Conservation (phyloP, 2,888 invertebrate species). For the Pseudococcus jackbeardsleyi region DNA sequence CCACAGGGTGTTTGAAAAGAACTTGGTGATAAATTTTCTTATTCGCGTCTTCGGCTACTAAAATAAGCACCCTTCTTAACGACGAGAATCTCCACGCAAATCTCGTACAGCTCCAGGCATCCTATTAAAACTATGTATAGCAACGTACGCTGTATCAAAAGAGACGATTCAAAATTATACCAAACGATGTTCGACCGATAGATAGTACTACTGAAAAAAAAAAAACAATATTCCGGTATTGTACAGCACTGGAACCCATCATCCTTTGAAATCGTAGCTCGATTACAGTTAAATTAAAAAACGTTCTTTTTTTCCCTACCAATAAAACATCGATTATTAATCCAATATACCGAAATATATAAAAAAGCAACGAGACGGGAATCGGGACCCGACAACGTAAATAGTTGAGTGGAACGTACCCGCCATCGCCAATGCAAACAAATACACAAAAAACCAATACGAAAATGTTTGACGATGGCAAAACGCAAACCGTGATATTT, state of each 20-base stretch:
- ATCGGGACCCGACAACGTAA: not conserved
- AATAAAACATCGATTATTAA: conserved; percentile 46
- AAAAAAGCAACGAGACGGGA: not conserved
- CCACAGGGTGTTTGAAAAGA: conserved; percentile 22
- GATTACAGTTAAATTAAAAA: conserved; percentile 43
- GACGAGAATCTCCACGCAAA: not conserved
- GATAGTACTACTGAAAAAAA: too few relatives aligned
- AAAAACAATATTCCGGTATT: conserved; percentile 9
- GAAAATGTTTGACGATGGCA: conserved; percentile 38
- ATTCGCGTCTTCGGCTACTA: not conserved
- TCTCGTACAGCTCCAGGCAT: not conserved
- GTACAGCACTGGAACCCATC: not conserved
- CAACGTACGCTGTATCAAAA: not conserved
- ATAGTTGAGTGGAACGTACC: conserved; percentile 32
- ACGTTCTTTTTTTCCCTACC: not conserved
- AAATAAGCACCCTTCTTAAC: not conserved
- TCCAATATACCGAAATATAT: not conserved
- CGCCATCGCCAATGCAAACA: conserved; percentile 2
- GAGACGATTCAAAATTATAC: not conserved
- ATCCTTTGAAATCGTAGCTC: conserved; percentile 16
- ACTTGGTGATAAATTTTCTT: not conserved
- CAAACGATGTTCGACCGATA: not conserved
- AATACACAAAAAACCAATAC: conserved; percentile 43
- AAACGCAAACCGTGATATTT: conserved; percentile 39
- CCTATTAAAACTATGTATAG: not conserved